phyloP scores from a whole-genome alignment of 2,888 invertebrate species.

The Heliconius charithonia region DNA sequence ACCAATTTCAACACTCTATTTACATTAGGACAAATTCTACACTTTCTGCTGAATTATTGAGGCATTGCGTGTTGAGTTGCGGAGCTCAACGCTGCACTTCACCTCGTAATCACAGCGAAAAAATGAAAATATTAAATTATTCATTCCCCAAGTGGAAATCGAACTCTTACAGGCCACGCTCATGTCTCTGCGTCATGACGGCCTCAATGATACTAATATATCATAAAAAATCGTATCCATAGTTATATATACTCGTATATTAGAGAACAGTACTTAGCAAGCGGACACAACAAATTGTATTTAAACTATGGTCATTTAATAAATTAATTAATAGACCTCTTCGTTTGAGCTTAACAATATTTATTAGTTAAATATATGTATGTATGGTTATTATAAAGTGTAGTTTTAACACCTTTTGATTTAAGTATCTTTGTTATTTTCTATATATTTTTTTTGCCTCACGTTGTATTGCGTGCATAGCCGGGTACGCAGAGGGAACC shows the following conservation, averaged over 20 bases:
- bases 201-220: background rate
- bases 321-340: slow-evolving; percentile 78
- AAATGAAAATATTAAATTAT: too few relatives aligned
- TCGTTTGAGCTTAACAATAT: slow-evolving; percentile 17
- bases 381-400: background rate
- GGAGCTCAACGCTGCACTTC: too few relatives aligned
- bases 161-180: background rate
- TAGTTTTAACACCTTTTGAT: too few relatives aligned
- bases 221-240: background rate
- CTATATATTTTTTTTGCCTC: too few relatives aligned
- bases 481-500: too few relatives aligned
- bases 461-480: too few relatives aligned
- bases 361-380: background rate
- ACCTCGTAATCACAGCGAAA: too few relatives aligned
- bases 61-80: too few relatives aligned
- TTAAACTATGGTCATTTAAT: slow-evolving; percentile 77
- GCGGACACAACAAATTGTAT: slow-evolving; percentile 70
- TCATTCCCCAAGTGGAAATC: background rate
- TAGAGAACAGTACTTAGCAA: slow-evolving; percentile 55
- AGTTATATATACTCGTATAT: slow-evolving; percentile 35
- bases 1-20: too few relatives aligned
- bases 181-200: background rate
- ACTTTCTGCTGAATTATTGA: too few relatives aligned
- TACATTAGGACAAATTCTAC: too few relatives aligned
- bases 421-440: too few relatives aligned